Conservation (phyloP, 2,797 vertebrate genomes). For the Aselliscus stoliczkanus region DNA sequence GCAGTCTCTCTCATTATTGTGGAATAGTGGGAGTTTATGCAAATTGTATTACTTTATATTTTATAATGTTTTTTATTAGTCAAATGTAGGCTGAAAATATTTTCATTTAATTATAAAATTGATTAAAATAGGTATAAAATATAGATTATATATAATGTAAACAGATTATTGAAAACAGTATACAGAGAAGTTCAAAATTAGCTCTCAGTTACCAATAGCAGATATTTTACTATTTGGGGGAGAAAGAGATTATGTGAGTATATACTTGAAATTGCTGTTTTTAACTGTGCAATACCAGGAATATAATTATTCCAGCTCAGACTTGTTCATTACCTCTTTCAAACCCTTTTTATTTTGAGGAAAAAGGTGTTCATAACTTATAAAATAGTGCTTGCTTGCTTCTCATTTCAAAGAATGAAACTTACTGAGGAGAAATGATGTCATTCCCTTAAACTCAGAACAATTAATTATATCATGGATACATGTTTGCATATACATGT, state of each 20-base stretch:
- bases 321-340: not conserved
- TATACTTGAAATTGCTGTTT: constrained; percentile 12
- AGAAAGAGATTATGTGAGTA: not conserved
- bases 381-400: not conserved
- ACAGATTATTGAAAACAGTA: not conserved
- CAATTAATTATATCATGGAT: not conserved
- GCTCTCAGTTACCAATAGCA: not conserved
- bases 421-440: not conserved
- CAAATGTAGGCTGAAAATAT: not conserved
- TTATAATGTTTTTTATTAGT: not conserved
- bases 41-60: not conserved
- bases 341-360: constrained; percentile 10
- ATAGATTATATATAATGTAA: not conserved
- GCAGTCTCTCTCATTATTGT: not conserved
- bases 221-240: not conserved
- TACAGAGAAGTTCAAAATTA: not conserved
- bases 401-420: constrained; percentile 8
- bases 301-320: not conserved
- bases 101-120: not conserved
- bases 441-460: not conserved
- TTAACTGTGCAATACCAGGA: not conserved
- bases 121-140: not conserved
- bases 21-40: not conserved
- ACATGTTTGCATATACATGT: not conserved
- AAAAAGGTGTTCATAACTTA: not conserved